Conservation (phyloP, 1,140 invertebrate genomes). For the Drosophila arizonae region DNA sequence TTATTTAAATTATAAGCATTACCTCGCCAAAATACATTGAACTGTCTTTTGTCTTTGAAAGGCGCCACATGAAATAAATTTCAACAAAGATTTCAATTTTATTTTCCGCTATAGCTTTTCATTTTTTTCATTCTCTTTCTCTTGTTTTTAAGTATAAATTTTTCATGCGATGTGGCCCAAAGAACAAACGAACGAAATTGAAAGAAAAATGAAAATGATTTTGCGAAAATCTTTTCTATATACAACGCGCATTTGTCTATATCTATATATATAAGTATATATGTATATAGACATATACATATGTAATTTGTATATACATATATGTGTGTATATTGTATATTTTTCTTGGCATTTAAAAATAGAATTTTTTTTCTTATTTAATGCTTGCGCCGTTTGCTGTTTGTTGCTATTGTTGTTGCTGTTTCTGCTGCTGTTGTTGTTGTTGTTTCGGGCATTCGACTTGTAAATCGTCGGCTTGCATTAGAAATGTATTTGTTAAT, state of each 20-base stretch:
- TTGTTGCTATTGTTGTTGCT: slow-evolving; percentile 36
- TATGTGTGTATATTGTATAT: slow-evolving; percentile 64
- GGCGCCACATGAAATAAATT: slow-evolving; percentile 44
- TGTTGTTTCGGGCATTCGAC: slow-evolving; percentile 52
- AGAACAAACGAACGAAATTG: slow-evolving; percentile 49
- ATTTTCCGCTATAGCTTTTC: slow-evolving; percentile 2
- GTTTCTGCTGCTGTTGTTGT: slow-evolving; percentile 24
- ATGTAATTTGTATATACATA: slow-evolving; percentile 11
- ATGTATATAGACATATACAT: slow-evolving; percentile 28
- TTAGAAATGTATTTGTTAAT: slow-evolving; percentile 81
- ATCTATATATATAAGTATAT: not conserved
- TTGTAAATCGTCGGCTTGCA: slow-evolving; percentile 82
- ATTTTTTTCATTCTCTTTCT: slow-evolving; percentile 6
- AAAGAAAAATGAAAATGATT: slow-evolving; percentile 72
- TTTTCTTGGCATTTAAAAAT: slow-evolving; percentile 77
- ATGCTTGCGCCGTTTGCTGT: slow-evolving; percentile 58
- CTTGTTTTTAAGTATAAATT: slow-evolving; percentile 10
- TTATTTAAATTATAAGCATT: not conserved
- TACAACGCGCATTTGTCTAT: slow-evolving; percentile 19
- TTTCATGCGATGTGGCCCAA: slow-evolving; percentile 34
- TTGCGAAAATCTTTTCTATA: slow-evolving; percentile 71
- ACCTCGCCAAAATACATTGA: slow-evolving; percentile 4
- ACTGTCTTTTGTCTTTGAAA: slow-evolving; percentile 18
- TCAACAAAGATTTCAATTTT: slow-evolving; percentile 35
- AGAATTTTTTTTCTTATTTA: slow-evolving; percentile 75